phyloP scores from a whole-genome alignment of 2,888 invertebrate genomes.

The Pseudococcus viburni region DNA sequence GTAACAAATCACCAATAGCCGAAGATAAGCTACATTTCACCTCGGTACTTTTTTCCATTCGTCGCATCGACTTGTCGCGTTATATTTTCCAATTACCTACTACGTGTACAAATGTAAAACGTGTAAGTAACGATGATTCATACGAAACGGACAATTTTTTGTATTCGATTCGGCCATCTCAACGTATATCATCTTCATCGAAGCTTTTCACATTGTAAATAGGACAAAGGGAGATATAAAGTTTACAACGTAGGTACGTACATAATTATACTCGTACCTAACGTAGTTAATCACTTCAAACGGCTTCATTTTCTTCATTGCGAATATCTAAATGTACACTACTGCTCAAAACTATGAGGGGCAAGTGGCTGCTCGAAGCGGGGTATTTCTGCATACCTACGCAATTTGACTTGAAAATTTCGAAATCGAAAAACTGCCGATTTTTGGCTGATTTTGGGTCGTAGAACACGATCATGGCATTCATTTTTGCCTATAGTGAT shows the following conservation, averaged over 20 bases:
- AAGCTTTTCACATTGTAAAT: neutral
- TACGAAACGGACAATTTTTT: neutral
- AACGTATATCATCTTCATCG: neutral
- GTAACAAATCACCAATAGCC: neutral
- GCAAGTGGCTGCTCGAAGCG: too few species aligned
- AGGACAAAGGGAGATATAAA: neutral
- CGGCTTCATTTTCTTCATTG: too few species aligned
- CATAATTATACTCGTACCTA: neutral
- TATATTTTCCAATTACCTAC: neutral
- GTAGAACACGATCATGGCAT: too few species aligned
- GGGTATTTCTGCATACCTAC: too few species aligned
- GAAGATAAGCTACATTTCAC: neutral
- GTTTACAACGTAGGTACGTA: neutral
- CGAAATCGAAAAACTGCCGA: too few species aligned
- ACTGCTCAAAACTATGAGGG: too few species aligned
- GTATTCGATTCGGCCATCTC: neutral
- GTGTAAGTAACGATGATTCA: neutral
- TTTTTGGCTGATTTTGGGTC: too few species aligned
- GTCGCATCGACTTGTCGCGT: neutral
- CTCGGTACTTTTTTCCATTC: neutral
- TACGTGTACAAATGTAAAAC: slow-evolving; percentile 2
- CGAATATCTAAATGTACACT: too few species aligned
- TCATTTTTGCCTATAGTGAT: too few species aligned
- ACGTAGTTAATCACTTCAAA: too few species aligned
- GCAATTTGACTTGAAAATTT: too few species aligned